These are phyloP conservation scores for Nasonovia ribisnigri DNA, from an alignment of 2,888 invertebrate species.

Conservation along the genomic window DNA sequence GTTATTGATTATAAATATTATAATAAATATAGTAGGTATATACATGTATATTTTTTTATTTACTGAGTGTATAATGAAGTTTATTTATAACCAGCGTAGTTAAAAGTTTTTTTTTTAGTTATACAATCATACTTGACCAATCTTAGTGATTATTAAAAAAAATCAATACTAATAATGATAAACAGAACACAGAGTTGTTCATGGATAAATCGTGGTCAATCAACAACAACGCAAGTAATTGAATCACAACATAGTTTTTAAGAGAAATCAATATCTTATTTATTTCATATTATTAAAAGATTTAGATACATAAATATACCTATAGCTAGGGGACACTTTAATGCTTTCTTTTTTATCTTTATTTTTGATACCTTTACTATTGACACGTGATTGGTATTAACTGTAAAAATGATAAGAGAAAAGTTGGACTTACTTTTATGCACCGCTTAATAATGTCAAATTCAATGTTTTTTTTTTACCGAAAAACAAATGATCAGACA, in stretches of 20 bases:
- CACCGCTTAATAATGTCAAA: neutral
- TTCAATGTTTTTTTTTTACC: neutral
- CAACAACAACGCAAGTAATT: neutral
- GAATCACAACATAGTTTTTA: neutral
- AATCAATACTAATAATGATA: no score
- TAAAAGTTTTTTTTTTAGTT: neutral
- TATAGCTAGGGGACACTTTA: neutral
- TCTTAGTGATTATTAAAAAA: neutral
- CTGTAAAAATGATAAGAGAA: neutral
- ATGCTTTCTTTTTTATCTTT: neutral
- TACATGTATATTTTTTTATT: neutral
- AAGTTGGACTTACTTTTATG: neutral
- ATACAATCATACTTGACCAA: neutral
- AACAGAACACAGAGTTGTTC: neutral
- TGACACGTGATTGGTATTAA: neutral
- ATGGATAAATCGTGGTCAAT: neutral
- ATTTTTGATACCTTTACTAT: neutral
- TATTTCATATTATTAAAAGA: neutral
- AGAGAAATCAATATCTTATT: neutral
- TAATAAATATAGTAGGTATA: neutral
- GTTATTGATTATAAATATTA: neutral
- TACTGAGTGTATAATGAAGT: neutral
- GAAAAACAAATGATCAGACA: neutral
- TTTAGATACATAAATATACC: neutral
- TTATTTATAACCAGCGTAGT: neutral